These are phyloP conservation scores for Siphonodentalium dalli DNA, from an alignment of 2,888 invertebrate species.

Conservation along the genomic window DNA sequence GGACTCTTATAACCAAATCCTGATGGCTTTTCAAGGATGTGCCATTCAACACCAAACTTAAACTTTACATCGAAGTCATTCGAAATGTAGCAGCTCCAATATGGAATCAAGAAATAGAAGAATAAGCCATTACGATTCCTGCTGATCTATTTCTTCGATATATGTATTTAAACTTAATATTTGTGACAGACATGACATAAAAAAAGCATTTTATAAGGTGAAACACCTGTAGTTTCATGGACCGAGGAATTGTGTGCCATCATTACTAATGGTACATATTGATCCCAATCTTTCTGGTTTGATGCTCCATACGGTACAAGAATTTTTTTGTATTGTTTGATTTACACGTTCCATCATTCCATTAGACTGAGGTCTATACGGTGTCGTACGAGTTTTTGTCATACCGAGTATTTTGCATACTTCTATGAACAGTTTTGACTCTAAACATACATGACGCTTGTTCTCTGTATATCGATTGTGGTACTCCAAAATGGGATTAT, in stretches of 20 bases:
- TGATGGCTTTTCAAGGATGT: background rate
- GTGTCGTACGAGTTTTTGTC: slow-evolving; percentile 15
- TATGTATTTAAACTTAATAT: no score
- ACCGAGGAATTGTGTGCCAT: slow-evolving; percentile 20
- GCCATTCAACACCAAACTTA: background rate
- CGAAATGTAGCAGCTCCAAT: no score
- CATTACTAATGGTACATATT: slow-evolving; percentile 14
- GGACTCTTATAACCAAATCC: background rate
- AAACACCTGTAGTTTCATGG: slow-evolving; percentile 17
- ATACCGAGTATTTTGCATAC: slow-evolving; percentile 9
- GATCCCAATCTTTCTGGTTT: slow-evolving; percentile 22
- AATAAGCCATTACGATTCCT: no score
- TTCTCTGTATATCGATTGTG: slow-evolving; percentile 13
- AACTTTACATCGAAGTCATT: no score
- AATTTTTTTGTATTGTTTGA: slow-evolving; percentile 20
- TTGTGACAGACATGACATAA: no score
- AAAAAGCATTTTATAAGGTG: slow-evolving; percentile 19
- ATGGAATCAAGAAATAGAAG: no score
- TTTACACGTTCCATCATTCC: slow-evolving; percentile 24
- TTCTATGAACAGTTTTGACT: slow-evolving; percentile 15
- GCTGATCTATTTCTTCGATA: slow-evolving; percentile 1
- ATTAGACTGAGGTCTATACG: slow-evolving; percentile 21
- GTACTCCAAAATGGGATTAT: slow-evolving; percentile 11
- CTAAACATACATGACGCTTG: slow-evolving; percentile 20
- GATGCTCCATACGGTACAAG: slow-evolving; percentile 12